These are phyloP conservation scores for Subanguina moxae DNA, from an alignment of 1,140 invertebrate species.

Conservation along the genomic window DNA sequence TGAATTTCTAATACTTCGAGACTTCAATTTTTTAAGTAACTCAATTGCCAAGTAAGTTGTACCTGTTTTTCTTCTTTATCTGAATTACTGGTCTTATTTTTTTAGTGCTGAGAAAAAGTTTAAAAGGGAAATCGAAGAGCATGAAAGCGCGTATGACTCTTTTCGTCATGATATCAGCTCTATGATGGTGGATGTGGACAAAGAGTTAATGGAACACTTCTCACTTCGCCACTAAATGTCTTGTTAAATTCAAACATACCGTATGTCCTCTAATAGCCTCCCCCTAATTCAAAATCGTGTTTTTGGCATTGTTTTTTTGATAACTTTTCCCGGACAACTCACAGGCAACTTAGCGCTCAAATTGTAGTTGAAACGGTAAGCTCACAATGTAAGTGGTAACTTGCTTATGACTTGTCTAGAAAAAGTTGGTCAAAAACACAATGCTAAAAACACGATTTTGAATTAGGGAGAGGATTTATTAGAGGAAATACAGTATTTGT, in stretches of 20 bases:
- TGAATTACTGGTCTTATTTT: not conserved
- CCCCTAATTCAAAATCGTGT: too few relatives aligned
- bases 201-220: constrained; percentile 34
- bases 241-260: too few relatives aligned
- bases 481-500: too few relatives aligned
- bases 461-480: too few relatives aligned
- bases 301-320: too few relatives aligned
- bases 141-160: constrained; percentile 18
- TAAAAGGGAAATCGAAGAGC: constrained; percentile 28
- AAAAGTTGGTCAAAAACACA: too few relatives aligned
- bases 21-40: constrained; percentile 43
- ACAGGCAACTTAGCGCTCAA: too few relatives aligned
- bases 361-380: too few relatives aligned
- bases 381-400: too few relatives aligned
- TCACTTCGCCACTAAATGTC: constrained; percentile 23
- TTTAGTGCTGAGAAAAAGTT: constrained; percentile 36
- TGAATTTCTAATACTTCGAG: constrained; percentile 43
- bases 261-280: too few relatives aligned
- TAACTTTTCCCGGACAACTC: constrained; percentile 18
- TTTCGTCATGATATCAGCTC: constrained; percentile 22
- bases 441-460: too few relatives aligned
- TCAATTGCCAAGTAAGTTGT: constrained; percentile 35
- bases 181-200: constrained; percentile 28
- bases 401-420: too few relatives aligned
- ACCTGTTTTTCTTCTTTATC: not conserved